Evolutionary conservation across 2,113 vertebrate species (phyloP).

Genomic region (Panthera tigris): DNA sequence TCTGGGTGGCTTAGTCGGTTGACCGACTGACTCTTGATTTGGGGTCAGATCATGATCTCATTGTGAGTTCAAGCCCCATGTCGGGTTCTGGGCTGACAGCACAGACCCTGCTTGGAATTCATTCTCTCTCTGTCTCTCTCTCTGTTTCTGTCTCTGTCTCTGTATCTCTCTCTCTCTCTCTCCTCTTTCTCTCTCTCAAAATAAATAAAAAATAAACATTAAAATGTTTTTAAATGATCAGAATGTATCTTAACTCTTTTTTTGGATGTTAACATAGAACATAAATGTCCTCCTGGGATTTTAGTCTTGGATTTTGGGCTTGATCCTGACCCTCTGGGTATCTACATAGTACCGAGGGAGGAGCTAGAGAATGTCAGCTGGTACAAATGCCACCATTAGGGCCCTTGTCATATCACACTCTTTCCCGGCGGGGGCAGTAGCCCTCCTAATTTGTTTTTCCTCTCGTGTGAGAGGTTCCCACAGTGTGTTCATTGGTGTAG

Average conservation of each 20-base stretch:
- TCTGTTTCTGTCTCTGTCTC: no score
- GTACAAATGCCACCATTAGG: neutral
- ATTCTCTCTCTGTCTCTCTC: no score
- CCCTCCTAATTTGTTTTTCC: neutral
- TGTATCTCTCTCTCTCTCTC: no score
- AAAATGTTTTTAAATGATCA: neutral
- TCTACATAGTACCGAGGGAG: neutral
- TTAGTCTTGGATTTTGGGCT: neutral
- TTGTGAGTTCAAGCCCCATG: no score
- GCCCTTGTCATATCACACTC: neutral
- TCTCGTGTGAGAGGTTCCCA: neutral
- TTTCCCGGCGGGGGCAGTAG: neutral
- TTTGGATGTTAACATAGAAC: neutral
- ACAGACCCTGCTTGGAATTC: no score
- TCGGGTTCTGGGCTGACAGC: no score
- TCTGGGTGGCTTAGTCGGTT: no score
- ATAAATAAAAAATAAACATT: no score
- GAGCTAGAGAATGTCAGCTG: neutral
- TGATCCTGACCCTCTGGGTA: neutral
- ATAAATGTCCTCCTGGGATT: neutral
- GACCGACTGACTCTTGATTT: no score
- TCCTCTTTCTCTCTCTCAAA: no score
- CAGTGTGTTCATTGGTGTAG: neutral
- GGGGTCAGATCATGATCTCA: no score
- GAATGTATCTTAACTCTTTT: neutral